Percentiles rank a stretch among this genome's conserved stretches.
phyloP scores from a whole-genome alignment of 1,140 invertebrate genomes.

The Hyles vespertilio region DNA sequence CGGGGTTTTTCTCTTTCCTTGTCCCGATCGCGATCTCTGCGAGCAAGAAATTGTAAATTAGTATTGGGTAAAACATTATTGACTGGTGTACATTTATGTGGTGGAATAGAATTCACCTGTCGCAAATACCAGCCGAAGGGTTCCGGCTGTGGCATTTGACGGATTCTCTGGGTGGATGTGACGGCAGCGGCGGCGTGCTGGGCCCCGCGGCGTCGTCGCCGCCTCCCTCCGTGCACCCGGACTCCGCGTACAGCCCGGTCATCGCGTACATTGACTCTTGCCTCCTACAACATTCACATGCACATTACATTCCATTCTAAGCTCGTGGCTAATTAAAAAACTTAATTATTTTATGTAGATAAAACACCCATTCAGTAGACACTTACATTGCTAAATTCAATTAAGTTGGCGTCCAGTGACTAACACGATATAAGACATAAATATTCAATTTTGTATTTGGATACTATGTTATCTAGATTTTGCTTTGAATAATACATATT shows the following conservation, averaged over 20 bases:
- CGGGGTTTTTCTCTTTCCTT: slow-evolving; percentile 78
- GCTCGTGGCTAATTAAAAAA: background rate
- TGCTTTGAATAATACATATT: no score
- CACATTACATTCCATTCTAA: background rate
- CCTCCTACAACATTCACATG: slow-evolving; percentile 67
- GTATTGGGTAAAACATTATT: no score
- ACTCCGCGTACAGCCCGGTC: slow-evolving; percentile 89
- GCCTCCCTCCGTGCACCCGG: slow-evolving; percentile 74
- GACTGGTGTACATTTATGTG: background rate
- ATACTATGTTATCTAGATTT: no score
- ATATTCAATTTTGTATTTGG: no score
- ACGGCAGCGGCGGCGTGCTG: slow-evolving; percentile 60
- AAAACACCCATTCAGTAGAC: no score
- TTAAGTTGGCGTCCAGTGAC: no score
- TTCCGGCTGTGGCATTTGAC: slow-evolving; percentile 87
- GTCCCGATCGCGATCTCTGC: slow-evolving; percentile 67
- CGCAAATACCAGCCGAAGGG: slow-evolving; percentile 82
- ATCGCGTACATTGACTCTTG: slow-evolving; percentile 92
- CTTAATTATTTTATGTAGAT: no score
- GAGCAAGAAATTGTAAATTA: slow-evolving; percentile 16
- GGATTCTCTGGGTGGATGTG: slow-evolving; percentile 54
- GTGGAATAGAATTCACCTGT: slow-evolving; percentile 72
- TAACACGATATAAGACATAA: no score
- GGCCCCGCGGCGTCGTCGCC: slow-evolving; percentile 59
- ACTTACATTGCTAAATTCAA: no score